A percentile compares a stretch with the other conserved stretches of the same genome.
Evolutionary conservation across 2,797 vertebrate species (phyloP).

Genomic region (Aselliscus stoliczkanus): DNA sequence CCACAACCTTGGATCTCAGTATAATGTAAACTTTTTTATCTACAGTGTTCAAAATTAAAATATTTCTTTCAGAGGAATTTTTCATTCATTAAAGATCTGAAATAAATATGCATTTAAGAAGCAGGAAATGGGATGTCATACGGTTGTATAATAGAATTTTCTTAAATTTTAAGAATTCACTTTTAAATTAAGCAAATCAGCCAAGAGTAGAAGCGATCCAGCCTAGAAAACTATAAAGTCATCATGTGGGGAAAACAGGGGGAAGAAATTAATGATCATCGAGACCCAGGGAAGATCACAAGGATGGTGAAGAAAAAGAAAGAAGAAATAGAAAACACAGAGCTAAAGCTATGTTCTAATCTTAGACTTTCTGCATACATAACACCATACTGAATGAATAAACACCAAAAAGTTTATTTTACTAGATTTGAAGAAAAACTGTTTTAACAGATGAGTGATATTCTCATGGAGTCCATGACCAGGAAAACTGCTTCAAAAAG

Average conservation of each 20-base stretch:
- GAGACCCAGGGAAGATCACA: not conserved
- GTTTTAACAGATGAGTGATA: not conserved
- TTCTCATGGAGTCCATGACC: not conserved
- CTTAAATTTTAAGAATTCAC: not conserved
- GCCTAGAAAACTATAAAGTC: not conserved
- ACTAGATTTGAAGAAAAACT: not conserved
- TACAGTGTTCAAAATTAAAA: not conserved
- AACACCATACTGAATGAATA: not conserved
- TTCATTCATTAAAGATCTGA: not conserved
- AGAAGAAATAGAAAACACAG: not conserved
- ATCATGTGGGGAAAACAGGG: fast-evolving
- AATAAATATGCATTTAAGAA: not conserved
- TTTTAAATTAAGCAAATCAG: not conserved
- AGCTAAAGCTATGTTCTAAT: not conserved
- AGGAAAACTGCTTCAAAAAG: not conserved
- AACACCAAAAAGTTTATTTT: not conserved
- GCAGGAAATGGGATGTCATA: not conserved
- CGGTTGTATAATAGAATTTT: not conserved
- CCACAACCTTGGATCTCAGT: not conserved
- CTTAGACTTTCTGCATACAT: not conserved
- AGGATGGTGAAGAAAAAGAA: not conserved
- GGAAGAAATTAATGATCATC: not conserved
- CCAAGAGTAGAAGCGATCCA: not conserved
- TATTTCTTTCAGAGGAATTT: not conserved
- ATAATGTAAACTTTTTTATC: not conserved